Conservation (phyloP, 2,888 invertebrate species). For the Thecocarcelia acutangulata region DNA sequence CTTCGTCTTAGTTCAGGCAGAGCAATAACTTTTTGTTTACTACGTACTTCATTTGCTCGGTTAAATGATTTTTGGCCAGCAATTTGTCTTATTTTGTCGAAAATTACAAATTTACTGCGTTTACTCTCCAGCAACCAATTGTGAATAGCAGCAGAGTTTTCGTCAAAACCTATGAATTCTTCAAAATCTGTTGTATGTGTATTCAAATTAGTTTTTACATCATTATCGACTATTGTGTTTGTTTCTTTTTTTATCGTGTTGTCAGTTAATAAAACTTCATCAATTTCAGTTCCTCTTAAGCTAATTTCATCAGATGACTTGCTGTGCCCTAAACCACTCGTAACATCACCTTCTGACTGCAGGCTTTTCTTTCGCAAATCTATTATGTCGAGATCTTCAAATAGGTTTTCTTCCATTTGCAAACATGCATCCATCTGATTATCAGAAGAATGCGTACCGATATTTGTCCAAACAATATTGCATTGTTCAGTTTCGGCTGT, state of each 20-base stretch:
- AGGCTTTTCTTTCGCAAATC: slow-evolving; percentile 61
- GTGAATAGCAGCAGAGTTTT: slow-evolving; percentile 38
- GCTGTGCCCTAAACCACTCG: slow-evolving; percentile 75
- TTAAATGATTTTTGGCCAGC: slow-evolving; percentile 4
- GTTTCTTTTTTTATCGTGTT: slow-evolving; percentile 12
- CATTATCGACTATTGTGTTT: background rate
- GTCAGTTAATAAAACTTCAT: slow-evolving; percentile 10
- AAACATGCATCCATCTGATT: background rate
- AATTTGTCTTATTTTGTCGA: slow-evolving; percentile 28
- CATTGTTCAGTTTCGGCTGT: slow-evolving; percentile 4
- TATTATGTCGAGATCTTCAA: slow-evolving; percentile 38
- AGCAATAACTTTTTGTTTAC: slow-evolving; percentile 25
- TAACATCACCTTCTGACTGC: slow-evolving; percentile 74
- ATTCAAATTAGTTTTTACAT: slow-evolving; percentile 6
- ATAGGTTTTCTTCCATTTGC: slow-evolving; percentile 9
- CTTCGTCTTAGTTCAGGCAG: slow-evolving; percentile 9
- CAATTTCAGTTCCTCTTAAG: slow-evolving; percentile 12
- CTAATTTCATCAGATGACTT: slow-evolving; percentile 74
- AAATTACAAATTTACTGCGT: slow-evolving; percentile 22
- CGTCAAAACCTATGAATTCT: slow-evolving; percentile 61
- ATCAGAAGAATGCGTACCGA: slow-evolving; percentile 3
- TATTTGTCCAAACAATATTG: background rate
- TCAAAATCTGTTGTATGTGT: slow-evolving; percentile 22
- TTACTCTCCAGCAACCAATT: slow-evolving; percentile 8
- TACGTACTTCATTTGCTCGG: background rate